phyloP scores from a whole-genome alignment of 2,888 invertebrate genomes.

The Pollenia labialis region DNA sequence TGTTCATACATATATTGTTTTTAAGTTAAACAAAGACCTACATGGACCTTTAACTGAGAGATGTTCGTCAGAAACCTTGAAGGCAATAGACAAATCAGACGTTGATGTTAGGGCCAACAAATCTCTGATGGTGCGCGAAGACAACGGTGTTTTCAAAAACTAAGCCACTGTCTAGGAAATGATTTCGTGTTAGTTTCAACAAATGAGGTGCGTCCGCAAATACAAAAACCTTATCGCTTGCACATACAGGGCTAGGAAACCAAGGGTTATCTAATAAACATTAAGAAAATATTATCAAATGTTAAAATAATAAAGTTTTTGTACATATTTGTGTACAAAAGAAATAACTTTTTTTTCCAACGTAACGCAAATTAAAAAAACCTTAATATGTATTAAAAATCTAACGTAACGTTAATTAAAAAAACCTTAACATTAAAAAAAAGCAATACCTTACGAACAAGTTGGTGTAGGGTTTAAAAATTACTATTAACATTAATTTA shows the following conservation, averaged over 20 bases:
- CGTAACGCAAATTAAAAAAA: no score
- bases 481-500: no score
- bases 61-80: neutral
- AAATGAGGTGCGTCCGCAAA: slow-evolving; percentile 32
- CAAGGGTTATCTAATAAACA: slow-evolving; percentile 20
- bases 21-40: neutral
- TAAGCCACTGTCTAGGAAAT: slow-evolving; percentile 61
- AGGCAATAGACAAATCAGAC: slow-evolving; percentile 18
- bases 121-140: slow-evolving; percentile 12
- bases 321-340: neutral
- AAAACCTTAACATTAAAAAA: no score
- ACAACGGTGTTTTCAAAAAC: slow-evolving; percentile 33
- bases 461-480: no score
- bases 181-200: slow-evolving; percentile 38
- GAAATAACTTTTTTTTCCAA: no score
- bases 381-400: no score
- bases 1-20: neutral
- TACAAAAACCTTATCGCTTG: slow-evolving; percentile 29
- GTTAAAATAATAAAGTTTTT: neutral
- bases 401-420: no score
- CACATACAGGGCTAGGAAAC: slow-evolving; percentile 31
- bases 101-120: slow-evolving; percentile 11
- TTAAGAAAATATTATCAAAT: neutral
- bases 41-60: slow-evolving; percentile 5
- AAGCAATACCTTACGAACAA: no score